Evolutionary conservation across 2,113 vertebrate species (phyloP), one percentile per base, ranked within the genome.

Genomic region (Cygnus atratus): DNA sequence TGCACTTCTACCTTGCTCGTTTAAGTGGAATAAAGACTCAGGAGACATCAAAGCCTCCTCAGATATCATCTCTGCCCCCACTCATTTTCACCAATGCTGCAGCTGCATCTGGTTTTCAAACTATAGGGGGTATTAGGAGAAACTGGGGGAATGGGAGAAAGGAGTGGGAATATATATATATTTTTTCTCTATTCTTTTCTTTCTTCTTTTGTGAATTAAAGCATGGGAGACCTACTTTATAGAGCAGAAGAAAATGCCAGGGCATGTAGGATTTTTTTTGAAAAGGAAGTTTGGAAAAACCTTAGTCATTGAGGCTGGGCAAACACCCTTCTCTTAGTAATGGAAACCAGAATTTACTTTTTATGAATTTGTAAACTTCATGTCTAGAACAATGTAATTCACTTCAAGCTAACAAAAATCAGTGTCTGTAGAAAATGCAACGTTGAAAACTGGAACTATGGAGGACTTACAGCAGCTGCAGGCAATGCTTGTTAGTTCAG

Each of bases 371-470:
- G 11, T 43, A 75, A 89, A 43, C 29, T 68, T 35, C 13, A 8
- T 18, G n/a, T 7, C 37, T 57, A 70, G 35, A n/a, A 61, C 50
- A 78, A 39, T 2, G 14, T 73, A 39, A 88, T 65, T 50, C 29
- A 35, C 59, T 59, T 54, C 65, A 54, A 63, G 44, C 37, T 58
- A 16, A 13, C 39, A 63, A 73, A 89, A 63, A 87, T 55, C 39
- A 91, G 59, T 35, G 17, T 41, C 81, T 91, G 76, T 71, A 84
- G 78, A 86, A 95, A 92, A 22, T 29, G 28, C 31, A 72, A 58
- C 10, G 33, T 43, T 43, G 20, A 66, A 88, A 88, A 39, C 44
- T 73, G n/a, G 22, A 62, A 81, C 14, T 50, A 39, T 18, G 25
- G 46, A 87, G 55, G 44, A 83, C 52, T n/a, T 29, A 37, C 50